Evolutionary conservation across 2,113 vertebrate species (phyloP).

Genomic region (Xerus inauris): DNA sequence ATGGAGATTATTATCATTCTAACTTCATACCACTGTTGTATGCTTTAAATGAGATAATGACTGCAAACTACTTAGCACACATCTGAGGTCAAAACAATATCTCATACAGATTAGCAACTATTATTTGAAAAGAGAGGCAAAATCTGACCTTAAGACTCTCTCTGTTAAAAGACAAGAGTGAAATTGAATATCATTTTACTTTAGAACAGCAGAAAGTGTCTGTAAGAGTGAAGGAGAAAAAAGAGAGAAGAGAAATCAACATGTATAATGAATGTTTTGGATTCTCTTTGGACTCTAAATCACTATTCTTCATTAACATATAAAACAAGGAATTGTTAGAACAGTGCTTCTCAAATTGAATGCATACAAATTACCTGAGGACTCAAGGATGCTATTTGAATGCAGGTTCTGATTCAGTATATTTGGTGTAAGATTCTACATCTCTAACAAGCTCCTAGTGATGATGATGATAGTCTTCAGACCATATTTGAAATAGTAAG

Average conservation of each 20-base stretch:
- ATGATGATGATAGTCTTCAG: neutral
- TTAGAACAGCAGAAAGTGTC: neutral
- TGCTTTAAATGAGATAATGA: neutral
- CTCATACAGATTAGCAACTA: neutral
- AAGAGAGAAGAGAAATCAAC: slow-evolving; percentile 26
- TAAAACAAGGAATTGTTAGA: neutral
- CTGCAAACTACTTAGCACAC: neutral
- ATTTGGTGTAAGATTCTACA: neutral
- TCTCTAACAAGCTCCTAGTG: neutral
- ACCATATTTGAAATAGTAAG: neutral
- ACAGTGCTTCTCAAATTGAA: neutral
- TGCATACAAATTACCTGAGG: neutral
- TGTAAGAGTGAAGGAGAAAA: slow-evolving; percentile 15
- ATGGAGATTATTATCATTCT: neutral
- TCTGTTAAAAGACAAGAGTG: neutral
- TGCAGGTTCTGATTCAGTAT: neutral
- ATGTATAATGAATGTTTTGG: neutral
- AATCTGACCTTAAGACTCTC: neutral
- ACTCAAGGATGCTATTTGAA: neutral
- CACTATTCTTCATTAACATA: neutral
- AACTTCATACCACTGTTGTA: neutral
- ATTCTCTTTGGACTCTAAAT: neutral
- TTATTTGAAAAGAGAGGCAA: neutral
- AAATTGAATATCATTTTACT: neutral
- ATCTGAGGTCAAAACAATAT: neutral